These are phyloP conservation scores for Ptiloglossa arizonensis DNA, from an alignment of 1,140 invertebrate species.

Conservation along the genomic window DNA sequence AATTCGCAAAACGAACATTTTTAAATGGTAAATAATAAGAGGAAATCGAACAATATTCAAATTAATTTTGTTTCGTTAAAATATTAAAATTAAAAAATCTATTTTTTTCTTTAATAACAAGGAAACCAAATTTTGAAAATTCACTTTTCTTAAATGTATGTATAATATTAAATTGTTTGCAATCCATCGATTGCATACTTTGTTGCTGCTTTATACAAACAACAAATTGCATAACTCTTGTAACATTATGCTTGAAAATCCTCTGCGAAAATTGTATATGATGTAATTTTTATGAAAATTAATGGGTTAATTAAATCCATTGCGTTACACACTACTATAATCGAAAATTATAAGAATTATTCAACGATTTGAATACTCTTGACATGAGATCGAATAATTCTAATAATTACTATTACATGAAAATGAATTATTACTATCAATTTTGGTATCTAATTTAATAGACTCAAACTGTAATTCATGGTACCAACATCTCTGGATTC, in stretches of 20 bases:
- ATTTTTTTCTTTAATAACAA: background rate
- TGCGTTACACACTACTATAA: background rate
- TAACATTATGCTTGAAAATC: constrained; percentile 7
- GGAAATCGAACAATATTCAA: background rate
- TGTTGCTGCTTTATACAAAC: constrained; percentile 19
- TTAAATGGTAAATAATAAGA: background rate
- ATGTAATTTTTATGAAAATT: background rate
- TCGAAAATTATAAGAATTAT: constrained; percentile 10
- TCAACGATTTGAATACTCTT: background rate
- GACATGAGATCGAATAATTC: background rate
- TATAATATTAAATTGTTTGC: background rate
- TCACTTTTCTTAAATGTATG: background rate
- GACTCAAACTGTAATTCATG: background rate
- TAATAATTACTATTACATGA: background rate
- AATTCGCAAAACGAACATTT: too few species aligned
- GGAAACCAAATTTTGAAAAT: background rate
- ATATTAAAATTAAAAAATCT: constrained; percentile 13
- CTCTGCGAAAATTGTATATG: background rate
- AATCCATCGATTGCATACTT: background rate
- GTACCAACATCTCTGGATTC: background rate
- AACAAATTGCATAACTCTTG: constrained; percentile 21
- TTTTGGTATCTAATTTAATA: constrained; percentile 10
- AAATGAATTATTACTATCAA: background rate
- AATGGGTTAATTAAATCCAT: background rate
- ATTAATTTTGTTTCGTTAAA: constrained; percentile 4